Percentiles rank a stretch among this genome's conserved stretches.
Conservation (phyloP, 2,797 vertebrate species). For the Alcedo quadribrachys region DNA sequence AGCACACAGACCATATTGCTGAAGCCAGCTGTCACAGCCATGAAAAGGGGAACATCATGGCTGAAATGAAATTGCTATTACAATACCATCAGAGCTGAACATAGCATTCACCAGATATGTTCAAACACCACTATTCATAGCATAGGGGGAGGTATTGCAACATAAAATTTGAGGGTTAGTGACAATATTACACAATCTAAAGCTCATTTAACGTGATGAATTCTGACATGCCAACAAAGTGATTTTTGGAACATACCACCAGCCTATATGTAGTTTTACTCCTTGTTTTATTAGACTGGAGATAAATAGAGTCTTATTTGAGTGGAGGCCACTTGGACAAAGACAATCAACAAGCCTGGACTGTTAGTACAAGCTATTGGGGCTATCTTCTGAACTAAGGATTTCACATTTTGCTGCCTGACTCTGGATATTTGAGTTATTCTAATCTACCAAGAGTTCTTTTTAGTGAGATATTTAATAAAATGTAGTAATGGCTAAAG, state of each 20-base stretch:
- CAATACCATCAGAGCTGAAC: not conserved
- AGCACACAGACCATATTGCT: not conserved
- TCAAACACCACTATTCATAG: not conserved
- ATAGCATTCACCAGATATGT: not conserved
- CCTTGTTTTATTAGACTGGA: not conserved
- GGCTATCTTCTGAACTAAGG: not conserved
- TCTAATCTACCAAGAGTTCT: not conserved
- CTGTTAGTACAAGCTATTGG: not conserved
- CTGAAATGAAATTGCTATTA: not conserved
- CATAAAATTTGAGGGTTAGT: accelerated
- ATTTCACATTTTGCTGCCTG: not conserved
- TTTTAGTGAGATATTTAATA: not conserved
- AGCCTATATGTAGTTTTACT: not conserved
- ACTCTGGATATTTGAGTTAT: not conserved
- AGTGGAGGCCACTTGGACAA: not conserved
- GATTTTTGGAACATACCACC: not conserved
- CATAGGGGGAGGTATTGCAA: not conserved
- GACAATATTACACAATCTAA: not conserved
- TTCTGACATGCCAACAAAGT: not conserved
- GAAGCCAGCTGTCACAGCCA: not conserved
- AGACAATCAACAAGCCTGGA: not conserved
- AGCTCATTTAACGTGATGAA: not conserved
- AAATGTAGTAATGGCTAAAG: not conserved
- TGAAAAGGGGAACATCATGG: not conserved
- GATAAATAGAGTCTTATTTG: not conserved